Conservation (phyloP, 2,888 invertebrate genomes). For the Drosophila percnosoma region DNA sequence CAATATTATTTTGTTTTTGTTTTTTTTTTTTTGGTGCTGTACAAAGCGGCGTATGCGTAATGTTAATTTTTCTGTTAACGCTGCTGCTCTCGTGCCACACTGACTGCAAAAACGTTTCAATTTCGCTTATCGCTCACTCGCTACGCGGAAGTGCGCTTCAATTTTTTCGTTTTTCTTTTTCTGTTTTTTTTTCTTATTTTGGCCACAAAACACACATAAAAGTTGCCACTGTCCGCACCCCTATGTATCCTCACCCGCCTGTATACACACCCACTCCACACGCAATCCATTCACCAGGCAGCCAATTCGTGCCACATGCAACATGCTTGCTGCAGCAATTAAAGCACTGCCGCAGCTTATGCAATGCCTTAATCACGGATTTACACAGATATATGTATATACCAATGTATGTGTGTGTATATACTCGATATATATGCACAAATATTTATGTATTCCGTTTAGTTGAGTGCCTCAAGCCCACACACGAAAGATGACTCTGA, state of each 20-base stretch:
- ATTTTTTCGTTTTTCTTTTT: conserved; percentile 8
- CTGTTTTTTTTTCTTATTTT: conserved; percentile 10
- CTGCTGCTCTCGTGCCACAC: conserved; percentile 79
- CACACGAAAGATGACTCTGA: conserved; percentile 9
- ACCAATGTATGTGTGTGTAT: background rate
- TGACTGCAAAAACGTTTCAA: conserved; percentile 77
- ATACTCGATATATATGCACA: background rate
- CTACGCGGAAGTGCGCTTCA: conserved; percentile 55
- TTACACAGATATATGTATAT: conserved; percentile 26
- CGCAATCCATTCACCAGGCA: conserved; percentile 19
- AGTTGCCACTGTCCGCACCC: background rate
- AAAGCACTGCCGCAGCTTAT: conserved; percentile 58
- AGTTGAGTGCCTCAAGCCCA: conserved; percentile 15
- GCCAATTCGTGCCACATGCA: conserved; percentile 73
- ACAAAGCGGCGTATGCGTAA: conserved; percentile 78
- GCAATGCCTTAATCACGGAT: conserved; percentile 52
- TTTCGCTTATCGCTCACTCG: conserved; percentile 51
- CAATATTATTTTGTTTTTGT: background rate
- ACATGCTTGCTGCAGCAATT: conserved; percentile 54
- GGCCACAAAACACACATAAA: conserved; percentile 46
- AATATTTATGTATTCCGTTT: conserved; percentile 24
- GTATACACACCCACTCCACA: background rate
- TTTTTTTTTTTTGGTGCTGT: conserved; percentile 26
- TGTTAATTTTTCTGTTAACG: conserved; percentile 64
- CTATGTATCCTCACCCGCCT: background rate